Evolutionary conservation across 1,140 invertebrate genomes (phyloP), one percentile per base, ranked within the genome.

Genomic region (Cotesia vestalis): DNA sequence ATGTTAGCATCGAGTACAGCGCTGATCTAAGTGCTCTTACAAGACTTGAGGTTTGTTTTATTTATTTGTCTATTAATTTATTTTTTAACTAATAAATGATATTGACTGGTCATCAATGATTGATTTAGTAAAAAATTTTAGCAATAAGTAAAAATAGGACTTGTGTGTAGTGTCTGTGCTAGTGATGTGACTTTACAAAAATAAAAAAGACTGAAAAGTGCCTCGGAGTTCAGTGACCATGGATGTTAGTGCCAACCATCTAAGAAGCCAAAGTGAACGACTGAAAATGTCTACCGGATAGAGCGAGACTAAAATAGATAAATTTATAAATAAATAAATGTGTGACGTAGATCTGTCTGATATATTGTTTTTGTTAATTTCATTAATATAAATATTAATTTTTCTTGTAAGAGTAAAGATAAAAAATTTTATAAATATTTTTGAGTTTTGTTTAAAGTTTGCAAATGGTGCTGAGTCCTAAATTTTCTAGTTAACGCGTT

Each of bases 1-100:
- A 97, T 89, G 93, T 97, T 85, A 95, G 92, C 91, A 95, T 97
- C 89, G 95, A 96, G 89, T 96, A 96, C 89, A 93, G 92, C 86
- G 91, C 94, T 88, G 95, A 97, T 89, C 89, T 97, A 85, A 95
- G 93, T 88, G 93, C 94, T 86, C 91, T 97, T 85, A 93, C 94
- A 86, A 93, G 95, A 86, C 92, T 97, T 87, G 95, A 96, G 94
- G 95, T 97, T 94, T 88, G 88, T 85, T 57, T 73, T 62, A 8
- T 74, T 71, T 76, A 35, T 60, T 67, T 35, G 17, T 17, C 17
- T 17, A 34, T 53, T 55, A 34, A 27, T 34, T 27, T 27, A 27
- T 27, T 27, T 27, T 3, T 2, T 27, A 27, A 27, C 27, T 27
- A 27, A 27, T 27, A 27, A 27, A 2, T 3, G 27, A 2, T 27